Evolutionary conservation across 2,113 vertebrate genomes (phyloP).

Genomic region (Rostratula benghalensis): DNA sequence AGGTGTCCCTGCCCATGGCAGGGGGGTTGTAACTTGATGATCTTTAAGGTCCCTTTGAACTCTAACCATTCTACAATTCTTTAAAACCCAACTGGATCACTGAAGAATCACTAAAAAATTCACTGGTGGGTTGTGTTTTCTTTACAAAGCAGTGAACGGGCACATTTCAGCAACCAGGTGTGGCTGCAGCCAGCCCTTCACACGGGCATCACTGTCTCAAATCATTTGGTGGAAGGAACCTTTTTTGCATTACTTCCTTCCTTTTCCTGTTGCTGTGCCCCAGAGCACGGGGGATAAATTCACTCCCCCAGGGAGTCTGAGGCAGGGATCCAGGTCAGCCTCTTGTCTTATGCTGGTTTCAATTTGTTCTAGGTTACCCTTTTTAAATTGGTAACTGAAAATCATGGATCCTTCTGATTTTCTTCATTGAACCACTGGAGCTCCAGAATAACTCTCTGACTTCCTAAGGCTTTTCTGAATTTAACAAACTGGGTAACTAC

Average conservation of each 20-base stretch:
- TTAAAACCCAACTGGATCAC: background rate
- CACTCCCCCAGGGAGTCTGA: fast-evolving
- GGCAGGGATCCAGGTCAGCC: background rate
- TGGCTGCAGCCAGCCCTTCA: background rate
- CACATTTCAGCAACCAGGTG: background rate
- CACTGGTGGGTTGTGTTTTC: background rate
- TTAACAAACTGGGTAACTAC: background rate
- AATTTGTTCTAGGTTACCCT: background rate
- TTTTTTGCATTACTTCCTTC: background rate
- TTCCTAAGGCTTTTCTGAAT: background rate
- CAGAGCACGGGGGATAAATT: background rate
- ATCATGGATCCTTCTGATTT: background rate
- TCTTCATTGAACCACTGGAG: background rate
- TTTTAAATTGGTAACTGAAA: background rate
- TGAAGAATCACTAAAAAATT: background rate
- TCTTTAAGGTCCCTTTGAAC: too few species aligned
- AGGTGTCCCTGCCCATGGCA: too few species aligned
- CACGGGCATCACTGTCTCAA: fast-evolving
- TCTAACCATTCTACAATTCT: background rate
- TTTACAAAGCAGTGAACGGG: background rate
- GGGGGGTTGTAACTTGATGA: too few species aligned
- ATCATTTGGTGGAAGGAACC: background rate
- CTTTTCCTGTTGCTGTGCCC: background rate
- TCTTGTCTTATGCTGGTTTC: background rate
- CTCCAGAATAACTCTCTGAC: background rate